These are phyloP conservation scores for Nyctibius grandis DNA, from an alignment of 2,797 vertebrate species.

Conservation along the genomic window DNA sequence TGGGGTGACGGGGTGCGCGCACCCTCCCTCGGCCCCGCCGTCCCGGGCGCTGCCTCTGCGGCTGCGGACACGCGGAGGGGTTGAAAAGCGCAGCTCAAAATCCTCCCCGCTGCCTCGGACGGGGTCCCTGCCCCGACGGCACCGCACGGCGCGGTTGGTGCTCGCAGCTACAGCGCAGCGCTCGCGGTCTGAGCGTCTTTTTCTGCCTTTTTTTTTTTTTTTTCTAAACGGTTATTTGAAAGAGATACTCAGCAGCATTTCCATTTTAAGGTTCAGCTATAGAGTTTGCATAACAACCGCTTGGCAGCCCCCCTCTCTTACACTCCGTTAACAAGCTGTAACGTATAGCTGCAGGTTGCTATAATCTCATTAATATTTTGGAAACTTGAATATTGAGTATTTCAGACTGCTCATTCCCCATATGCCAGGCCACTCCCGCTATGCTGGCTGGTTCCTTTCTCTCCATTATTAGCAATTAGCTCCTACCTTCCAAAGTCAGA, in stretches of 20 bases:
- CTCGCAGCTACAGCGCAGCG: background rate
- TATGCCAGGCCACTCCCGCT: constrained; percentile 85
- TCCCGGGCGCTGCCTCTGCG: background rate
- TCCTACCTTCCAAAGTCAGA: constrained; percentile 79
- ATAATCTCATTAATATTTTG: constrained; percentile 87
- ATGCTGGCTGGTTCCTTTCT: constrained; percentile 82
- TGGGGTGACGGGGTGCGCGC: background rate
- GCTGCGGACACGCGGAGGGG: background rate
- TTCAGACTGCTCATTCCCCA: constrained; percentile 83
- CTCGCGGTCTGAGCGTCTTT: background rate
- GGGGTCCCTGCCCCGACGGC: background rate
- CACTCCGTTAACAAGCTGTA: constrained; percentile 81
- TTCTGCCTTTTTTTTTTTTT: background rate
- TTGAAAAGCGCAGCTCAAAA: background rate
- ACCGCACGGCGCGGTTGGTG: background rate
- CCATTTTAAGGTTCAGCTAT: constrained; percentile 62
- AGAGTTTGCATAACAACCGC: constrained; percentile 75
- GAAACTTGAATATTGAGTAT: constrained; percentile 83
- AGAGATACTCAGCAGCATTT: constrained; percentile 54
- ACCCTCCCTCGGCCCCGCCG: background rate
- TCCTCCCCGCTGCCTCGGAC: background rate
- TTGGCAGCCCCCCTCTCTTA: constrained; percentile 57
- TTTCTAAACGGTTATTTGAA: background rate
- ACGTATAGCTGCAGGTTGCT: constrained; percentile 82
- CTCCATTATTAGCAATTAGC: constrained; percentile 83